phyloP scores from a whole-genome alignment of 1,140 invertebrate species.

The Chironomus tepperi region DNA sequence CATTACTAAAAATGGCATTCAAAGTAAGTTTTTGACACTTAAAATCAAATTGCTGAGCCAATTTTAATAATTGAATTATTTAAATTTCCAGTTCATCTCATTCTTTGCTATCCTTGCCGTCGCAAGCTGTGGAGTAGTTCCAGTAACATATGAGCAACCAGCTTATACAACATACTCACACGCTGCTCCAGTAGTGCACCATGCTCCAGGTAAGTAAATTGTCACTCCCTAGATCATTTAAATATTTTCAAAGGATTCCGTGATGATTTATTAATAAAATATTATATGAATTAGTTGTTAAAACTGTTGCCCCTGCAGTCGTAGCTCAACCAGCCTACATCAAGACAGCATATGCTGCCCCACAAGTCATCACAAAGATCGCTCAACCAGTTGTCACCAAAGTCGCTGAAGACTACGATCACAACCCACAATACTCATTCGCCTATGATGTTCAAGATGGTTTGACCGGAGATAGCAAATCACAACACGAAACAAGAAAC shows the following conservation, averaged over 20 bases:
- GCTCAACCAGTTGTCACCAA: constrained; percentile 27
- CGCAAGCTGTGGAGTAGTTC: constrained; percentile 28
- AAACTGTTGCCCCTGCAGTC: neutral
- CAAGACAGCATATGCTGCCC: neutral
- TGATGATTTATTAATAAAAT: neutral
- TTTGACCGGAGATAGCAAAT: constrained; percentile 42
- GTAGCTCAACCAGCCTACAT: neutral
- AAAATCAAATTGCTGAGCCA: too few relatives aligned
- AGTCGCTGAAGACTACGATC: constrained; percentile 37
- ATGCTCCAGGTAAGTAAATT: neutral
- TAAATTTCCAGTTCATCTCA: neutral
- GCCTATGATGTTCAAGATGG: constrained; percentile 42
- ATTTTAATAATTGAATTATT: neutral
- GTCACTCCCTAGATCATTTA: neutral
- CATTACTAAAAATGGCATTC: neutral
- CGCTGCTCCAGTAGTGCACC: constrained; percentile 29
- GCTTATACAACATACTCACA: constrained; percentile 27
- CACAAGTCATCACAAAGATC: constrained; percentile 8
- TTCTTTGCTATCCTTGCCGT: constrained; percentile 31
- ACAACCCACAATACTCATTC: constrained; percentile 41
- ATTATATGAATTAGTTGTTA: neutral
- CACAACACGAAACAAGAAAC: constrained; percentile 42
- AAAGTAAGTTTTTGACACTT: neutral
- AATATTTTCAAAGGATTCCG: too few relatives aligned
- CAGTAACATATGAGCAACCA: constrained; percentile 25